These are phyloP conservation scores for Caerostris darwini DNA, from an alignment of 1,140 invertebrate genomes.

Conservation along the genomic window DNA sequence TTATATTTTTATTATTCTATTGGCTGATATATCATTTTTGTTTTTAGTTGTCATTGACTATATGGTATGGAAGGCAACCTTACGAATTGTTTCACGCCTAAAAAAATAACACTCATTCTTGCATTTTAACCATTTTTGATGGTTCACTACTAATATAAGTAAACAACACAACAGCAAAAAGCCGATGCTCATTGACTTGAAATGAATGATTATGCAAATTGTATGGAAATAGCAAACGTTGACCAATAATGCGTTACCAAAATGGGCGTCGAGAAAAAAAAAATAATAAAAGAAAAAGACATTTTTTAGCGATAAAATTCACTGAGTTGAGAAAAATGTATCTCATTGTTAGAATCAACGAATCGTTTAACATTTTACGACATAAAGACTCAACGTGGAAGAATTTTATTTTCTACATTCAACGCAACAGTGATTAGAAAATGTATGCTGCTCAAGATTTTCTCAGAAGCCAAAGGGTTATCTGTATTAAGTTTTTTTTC, in stretches of 20 bases:
- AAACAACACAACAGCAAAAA: background rate
- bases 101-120: background rate
- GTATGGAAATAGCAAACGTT: background rate
- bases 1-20: no score
- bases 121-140: background rate
- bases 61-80: no score
- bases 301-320: constrained; percentile 33
- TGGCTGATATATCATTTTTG: no score
- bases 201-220: constrained; percentile 5
- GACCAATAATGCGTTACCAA: constrained; percentile 23
- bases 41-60: no score
- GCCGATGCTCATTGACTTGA: background rate
- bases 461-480: background rate
- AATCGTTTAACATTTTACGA: constrained; percentile 75
- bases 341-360: constrained; percentile 59
- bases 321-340: constrained; percentile 61
- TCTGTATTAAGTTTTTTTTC: background rate
- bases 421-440: constrained; percentile 20
- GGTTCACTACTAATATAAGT: background rate
- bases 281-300: background rate
- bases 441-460: background rate
- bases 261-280: constrained; percentile 39
- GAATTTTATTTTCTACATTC: constrained; percentile 53
- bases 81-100: no score
- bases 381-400: constrained; percentile 37